Percentiles rank a stretch among this genome's conserved stretches.
phyloP scores from a whole-genome alignment of 1,140 invertebrate species.

The Doryteuthis pealeii region DNA sequence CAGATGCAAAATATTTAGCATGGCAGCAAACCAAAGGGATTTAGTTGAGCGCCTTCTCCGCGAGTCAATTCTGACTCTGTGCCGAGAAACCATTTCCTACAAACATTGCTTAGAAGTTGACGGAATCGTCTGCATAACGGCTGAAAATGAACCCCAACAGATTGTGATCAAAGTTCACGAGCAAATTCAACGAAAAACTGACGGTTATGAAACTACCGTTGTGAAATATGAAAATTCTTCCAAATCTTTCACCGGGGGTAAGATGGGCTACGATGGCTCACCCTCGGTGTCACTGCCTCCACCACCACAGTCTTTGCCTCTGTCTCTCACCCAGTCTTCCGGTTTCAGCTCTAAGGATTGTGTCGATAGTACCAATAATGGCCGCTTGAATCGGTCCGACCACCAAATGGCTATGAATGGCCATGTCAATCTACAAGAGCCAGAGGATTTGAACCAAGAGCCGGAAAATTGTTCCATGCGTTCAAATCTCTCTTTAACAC shows the following conservation, averaged over 20 bases:
- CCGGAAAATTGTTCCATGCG: not conserved
- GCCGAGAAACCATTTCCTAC: slow-evolving; percentile 38
- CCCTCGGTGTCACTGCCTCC: not conserved
- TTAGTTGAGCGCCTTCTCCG: slow-evolving; percentile 38
- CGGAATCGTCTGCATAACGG: slow-evolving; percentile 45
- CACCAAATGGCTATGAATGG: not conserved
- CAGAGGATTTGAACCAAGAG: not conserved
- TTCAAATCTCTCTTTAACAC: not conserved
- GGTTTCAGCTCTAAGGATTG: not conserved
- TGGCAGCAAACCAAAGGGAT: slow-evolving; percentile 27
- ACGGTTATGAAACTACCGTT: not conserved
- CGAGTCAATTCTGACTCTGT: slow-evolving; percentile 44
- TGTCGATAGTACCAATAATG: not conserved
- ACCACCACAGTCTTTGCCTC: not conserved
- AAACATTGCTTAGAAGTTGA: slow-evolving; percentile 38
- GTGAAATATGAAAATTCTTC: slow-evolving; percentile 7
- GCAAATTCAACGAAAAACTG: slow-evolving; percentile 20
- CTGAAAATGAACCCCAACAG: slow-evolving; percentile 35
- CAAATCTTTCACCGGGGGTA: not conserved
- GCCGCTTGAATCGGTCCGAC: not conserved
- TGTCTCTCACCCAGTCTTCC: not conserved
- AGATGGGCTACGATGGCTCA: not conserved
- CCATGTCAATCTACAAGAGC: not conserved
- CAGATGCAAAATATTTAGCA: slow-evolving; percentile 13
- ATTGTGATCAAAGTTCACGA: slow-evolving; percentile 49